These are phyloP conservation scores for Aselliscus stoliczkanus DNA, from an alignment of 2,797 vertebrate genomes.

Conservation along the genomic window DNA sequence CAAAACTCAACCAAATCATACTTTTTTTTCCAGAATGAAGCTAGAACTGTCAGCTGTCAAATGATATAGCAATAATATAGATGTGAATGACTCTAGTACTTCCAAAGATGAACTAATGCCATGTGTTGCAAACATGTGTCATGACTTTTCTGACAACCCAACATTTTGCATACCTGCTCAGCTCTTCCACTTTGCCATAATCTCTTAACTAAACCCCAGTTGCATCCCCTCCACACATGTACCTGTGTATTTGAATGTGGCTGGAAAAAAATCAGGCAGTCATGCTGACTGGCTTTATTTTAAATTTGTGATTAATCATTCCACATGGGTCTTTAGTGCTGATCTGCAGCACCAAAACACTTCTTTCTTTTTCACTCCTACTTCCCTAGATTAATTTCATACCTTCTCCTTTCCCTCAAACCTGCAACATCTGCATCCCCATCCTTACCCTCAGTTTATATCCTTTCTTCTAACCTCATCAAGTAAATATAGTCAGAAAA, in stretches of 20 bases:
- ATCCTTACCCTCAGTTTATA: not conserved
- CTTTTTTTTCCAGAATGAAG: no score
- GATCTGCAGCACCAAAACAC: not conserved
- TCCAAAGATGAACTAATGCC: no score
- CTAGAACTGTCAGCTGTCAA: no score
- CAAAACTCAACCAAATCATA: no score
- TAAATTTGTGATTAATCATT: not conserved
- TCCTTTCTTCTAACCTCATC: not conserved
- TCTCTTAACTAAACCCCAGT: not conserved
- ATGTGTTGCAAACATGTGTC: no score
- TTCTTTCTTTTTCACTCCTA: not conserved
- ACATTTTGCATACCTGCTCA: no score
- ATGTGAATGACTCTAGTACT: no score
- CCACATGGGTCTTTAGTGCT: not conserved
- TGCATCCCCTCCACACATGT: accelerated
- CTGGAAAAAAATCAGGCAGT: not conserved
- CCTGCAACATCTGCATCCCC: not conserved
- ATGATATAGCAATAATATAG: no score
- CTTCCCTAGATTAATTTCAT: not conserved
- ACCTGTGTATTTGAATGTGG: not conserved
- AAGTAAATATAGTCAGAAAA: not conserved
- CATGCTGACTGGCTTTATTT: not conserved
- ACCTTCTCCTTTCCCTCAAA: not conserved
- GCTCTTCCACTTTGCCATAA: not conserved
- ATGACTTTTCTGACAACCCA: no score